phyloP scores from a whole-genome alignment of 1,140 invertebrate species.

The Antheraea pernyi region DNA sequence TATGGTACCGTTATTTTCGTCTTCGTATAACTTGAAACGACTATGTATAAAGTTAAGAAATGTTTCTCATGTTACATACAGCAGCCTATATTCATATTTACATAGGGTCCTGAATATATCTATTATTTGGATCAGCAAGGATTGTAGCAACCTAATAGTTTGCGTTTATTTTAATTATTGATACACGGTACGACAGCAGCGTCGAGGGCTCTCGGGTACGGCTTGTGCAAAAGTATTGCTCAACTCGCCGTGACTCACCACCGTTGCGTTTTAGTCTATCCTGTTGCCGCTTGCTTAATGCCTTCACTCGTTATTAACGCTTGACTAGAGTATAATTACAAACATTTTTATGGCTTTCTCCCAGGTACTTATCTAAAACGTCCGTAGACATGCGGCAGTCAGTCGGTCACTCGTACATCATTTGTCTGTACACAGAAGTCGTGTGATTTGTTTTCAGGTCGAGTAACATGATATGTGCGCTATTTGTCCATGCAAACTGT shows the following conservation, averaged over 20 bases:
- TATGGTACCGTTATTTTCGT: neutral
- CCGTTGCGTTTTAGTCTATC: slow-evolving; percentile 51
- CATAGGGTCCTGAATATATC: neutral
- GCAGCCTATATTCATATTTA: no score
- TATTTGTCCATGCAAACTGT: slow-evolving; percentile 1
- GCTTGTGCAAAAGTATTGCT: slow-evolving; percentile 64
- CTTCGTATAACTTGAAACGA: neutral
- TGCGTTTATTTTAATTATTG: neutral
- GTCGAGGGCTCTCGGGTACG: slow-evolving; percentile 30
- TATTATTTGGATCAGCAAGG: neutral
- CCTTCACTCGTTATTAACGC: slow-evolving; percentile 44
- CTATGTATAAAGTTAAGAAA: neutral
- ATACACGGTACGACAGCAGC: slow-evolving; percentile 34
- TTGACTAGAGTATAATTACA: slow-evolving; percentile 13
- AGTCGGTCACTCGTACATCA: neutral
- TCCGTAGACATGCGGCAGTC: slow-evolving; percentile 1
- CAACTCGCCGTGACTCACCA: slow-evolving; percentile 61
- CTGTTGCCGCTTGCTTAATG: slow-evolving; percentile 50
- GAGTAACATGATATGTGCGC: slow-evolving; percentile 16
- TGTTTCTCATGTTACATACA: neutral
- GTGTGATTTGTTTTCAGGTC: slow-evolving; percentile 20
- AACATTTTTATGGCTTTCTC: slow-evolving; percentile 1
- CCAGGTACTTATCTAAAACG: neutral
- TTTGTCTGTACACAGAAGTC: slow-evolving; percentile 17
- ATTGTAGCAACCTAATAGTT: neutral